These are phyloP conservation scores for Rhamphomyia laevipes DNA, from an alignment of 2,888 invertebrate species.

Conservation along the genomic window DNA sequence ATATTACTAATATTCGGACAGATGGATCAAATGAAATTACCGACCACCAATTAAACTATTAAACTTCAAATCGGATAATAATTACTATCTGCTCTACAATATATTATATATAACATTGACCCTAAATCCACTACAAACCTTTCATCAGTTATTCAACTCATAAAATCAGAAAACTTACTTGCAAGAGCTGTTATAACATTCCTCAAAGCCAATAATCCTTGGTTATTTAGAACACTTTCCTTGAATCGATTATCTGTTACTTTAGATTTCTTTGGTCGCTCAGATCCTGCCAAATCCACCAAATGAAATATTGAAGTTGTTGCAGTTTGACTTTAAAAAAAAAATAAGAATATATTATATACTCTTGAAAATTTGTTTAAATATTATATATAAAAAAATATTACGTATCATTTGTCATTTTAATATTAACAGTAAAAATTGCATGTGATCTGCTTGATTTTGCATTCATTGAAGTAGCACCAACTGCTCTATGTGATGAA, in stretches of 20 bases:
- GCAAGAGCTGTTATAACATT: constrained; percentile 91
- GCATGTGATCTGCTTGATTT: constrained; percentile 85
- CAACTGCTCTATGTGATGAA: constrained; percentile 65
- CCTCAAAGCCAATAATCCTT: constrained; percentile 79
- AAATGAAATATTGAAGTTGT: constrained; percentile 79
- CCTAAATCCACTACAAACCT: too few species aligned
- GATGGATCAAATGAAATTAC: too few species aligned
- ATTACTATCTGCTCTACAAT: too few species aligned
- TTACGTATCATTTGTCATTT: constrained; percentile 51
- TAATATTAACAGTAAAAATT: constrained; percentile 66
- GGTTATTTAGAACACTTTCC: constrained; percentile 87
- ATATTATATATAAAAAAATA: too few species aligned
- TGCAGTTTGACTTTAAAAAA: constrained; percentile 36
- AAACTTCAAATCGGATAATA: too few species aligned
- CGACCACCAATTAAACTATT: too few species aligned
- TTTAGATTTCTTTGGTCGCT: constrained; percentile 79
- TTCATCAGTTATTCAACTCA: too few species aligned
- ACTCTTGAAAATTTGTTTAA: too few species aligned
- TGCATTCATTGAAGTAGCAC: constrained; percentile 84
- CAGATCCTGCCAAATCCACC: constrained; percentile 87
- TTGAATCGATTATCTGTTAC: constrained; percentile 78
- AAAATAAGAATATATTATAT: neutral
- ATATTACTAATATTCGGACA: too few species aligned
- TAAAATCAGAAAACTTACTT: too few species aligned
- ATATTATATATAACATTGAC: too few species aligned